phyloP scores from a whole-genome alignment of 2,113 vertebrate species.

The Anoplopoma fimbria region DNA sequence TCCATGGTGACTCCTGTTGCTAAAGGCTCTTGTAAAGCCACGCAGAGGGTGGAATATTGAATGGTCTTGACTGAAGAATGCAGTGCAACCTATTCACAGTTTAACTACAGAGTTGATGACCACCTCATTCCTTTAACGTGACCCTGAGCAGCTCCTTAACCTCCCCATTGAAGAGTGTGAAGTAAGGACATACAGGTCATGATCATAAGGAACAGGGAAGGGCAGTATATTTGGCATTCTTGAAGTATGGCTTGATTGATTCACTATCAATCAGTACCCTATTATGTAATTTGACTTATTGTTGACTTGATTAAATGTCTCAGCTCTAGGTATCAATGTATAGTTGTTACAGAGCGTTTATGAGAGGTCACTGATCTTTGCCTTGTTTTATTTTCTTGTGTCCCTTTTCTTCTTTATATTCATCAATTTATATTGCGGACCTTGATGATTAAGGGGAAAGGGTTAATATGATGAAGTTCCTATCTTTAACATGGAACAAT shows the following conservation, averaged over 20 bases:
- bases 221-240: slow-evolving; percentile 20
- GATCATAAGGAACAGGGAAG: not conserved
- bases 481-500: not conserved
- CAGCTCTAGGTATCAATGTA: not conserved
- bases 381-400: not conserved
- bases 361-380: not conserved
- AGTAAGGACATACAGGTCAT: not conserved
- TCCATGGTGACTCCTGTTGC: slow-evolving; percentile 51
- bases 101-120: slow-evolving; percentile 47
- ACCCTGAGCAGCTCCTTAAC: slow-evolving; percentile 11
- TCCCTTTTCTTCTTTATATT: not conserved
- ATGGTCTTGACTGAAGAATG: slow-evolving; percentile 45
- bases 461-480: no score
- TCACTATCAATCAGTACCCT: not conserved
- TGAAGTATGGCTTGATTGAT: slow-evolving; percentile 3
- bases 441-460: not conserved
- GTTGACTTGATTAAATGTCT: not conserved
- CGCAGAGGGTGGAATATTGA: slow-evolving; percentile 69
- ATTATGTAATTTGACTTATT: not conserved
- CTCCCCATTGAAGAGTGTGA: slow-evolving; percentile 5
- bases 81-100: slow-evolving; percentile 32
- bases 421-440: not conserved
- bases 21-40: slow-evolving; percentile 49
- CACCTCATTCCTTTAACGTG: slow-evolving; percentile 36
- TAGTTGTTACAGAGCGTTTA: not conserved